Evolutionary conservation across 2,113 vertebrate genomes (phyloP).

Genomic region (Ophiodon elongatus): DNA sequence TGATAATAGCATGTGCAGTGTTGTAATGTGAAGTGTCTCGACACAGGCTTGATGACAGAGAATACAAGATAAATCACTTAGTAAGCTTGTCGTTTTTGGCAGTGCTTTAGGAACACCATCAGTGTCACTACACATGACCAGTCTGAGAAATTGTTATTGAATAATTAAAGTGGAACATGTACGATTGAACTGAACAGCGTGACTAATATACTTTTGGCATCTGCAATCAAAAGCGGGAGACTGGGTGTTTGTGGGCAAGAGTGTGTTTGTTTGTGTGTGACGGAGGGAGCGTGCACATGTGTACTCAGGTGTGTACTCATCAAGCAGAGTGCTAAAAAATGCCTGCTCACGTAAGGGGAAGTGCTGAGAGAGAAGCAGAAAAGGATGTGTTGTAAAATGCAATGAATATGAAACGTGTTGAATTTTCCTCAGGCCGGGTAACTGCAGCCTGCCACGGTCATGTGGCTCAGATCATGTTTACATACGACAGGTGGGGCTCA

Average conservation of each 20-base stretch:
- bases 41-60: constrained; percentile 30
- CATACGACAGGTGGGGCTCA: neutral
- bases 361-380: neutral
- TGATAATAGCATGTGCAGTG: constrained; percentile 12
- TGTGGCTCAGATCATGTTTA: neutral
- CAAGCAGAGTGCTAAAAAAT: constrained; percentile 24
- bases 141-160: constrained; percentile 42
- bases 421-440: constrained; percentile 27
- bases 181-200: constrained; percentile 35
- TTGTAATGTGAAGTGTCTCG: constrained; percentile 34
- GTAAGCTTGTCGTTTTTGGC: constrained; percentile 32
- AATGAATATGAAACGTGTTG: constrained; percentile 31
- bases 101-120: constrained; percentile 31
- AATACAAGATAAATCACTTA: constrained; percentile 68
- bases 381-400: constrained; percentile 8
- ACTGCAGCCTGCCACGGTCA: neutral
- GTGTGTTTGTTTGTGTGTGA: constrained; percentile 41
- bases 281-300: constrained; percentile 18
- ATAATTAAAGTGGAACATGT: constrained; percentile 59
- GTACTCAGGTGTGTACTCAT: constrained; percentile 41
- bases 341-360: constrained; percentile 10
- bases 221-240: constrained; percentile 23
- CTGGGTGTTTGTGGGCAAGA: constrained; percentile 6
- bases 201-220: constrained; percentile 37
- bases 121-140: constrained; percentile 36